Conservation (phyloP, 2,888 invertebrate genomes). For the Stegophylla sp. region DNA sequence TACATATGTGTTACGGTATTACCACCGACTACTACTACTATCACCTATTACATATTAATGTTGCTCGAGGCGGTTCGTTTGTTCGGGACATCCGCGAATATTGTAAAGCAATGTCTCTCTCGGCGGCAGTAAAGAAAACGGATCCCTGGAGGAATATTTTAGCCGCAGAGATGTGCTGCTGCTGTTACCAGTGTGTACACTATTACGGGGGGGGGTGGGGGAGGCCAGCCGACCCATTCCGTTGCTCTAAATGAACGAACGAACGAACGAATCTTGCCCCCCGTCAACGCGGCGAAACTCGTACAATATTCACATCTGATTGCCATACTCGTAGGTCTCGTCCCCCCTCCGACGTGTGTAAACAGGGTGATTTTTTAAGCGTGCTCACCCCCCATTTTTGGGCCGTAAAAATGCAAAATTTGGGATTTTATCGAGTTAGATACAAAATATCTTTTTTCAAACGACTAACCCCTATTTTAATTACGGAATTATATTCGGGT, state of each 20-base stretch:
- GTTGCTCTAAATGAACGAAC: neutral
- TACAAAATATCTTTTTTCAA: too few species aligned
- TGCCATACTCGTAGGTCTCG: neutral
- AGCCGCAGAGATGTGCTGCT: neutral
- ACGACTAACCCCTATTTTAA: too few species aligned
- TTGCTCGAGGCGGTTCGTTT: neutral
- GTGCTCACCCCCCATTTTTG: too few species aligned
- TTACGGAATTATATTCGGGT: too few species aligned
- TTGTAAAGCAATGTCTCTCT: neutral
- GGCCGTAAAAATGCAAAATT: neutral
- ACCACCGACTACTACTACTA: too few species aligned
- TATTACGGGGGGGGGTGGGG: too few species aligned
- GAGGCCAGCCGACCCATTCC: too few species aligned
- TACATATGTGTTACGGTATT: neutral
- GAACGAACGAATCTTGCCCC: constrained; percentile 15
- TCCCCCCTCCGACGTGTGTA: neutral
- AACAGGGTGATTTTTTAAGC: neutral
- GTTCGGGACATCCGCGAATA: neutral
- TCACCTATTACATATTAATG: neutral
- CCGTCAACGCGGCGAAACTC: neutral
- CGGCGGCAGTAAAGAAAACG: neutral
- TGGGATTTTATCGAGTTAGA: neutral
- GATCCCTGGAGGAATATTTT: constrained; percentile 26
- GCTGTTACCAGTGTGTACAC: too few species aligned
- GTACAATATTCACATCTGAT: constrained; percentile 31